Base-by-base conservation (phyloP, 2,797 vertebrate genomes). In the Delichon dasypus region DNA sequence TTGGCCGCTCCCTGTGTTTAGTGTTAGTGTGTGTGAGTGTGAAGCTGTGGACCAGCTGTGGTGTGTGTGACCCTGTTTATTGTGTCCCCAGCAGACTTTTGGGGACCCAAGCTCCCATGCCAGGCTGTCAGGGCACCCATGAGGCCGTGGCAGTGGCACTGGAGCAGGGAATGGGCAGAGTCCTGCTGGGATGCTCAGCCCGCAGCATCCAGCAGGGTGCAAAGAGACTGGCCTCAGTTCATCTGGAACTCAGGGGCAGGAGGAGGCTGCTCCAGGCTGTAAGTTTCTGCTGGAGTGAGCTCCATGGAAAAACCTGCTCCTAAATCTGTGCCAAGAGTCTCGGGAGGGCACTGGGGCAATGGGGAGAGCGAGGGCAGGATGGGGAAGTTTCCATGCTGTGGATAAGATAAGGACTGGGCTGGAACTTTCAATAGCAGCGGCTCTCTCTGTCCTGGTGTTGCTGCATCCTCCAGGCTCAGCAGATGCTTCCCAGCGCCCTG, bases 141-240 rank as follows among this genome's bases (percentile, higher is more conserved):
- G 7, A 60, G 34, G 47, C 38, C 1, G 1, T 12, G 36, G n/a
- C 27, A 25, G 21, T 20, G 32, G 50, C 44, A 42, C 30, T 88
- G 58, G 55, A 67, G 66, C 40, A 71, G 66, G 32, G 66, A 32
- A 71, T 4, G 16, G 14, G 14, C 50, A 75, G 30, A 51, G 30
- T 8, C 74, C 40, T 5, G 21, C 16, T 22, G 62, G 65, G 62
- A 38, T 32, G 57, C 34, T 50, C 34, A 75, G 34, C 44, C 77
- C 47, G 40, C 1, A 2, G 55, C 51, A 40, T 12, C 45, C 54
- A 10, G 11, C 0, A 0, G 5, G 21, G 16, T 20, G 2, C 42
- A 15, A n/a, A 67, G 40, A 6, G 16, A 16, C 34, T 67, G 32
- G 40, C 50, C 58, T 40, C 53, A 3, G 11, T 58, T 80, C 2